Evolutionary conservation across 2,113 vertebrate genomes (phyloP), one percentile per base, ranked within the genome.

Genomic region (Ascaphus truei): DNA sequence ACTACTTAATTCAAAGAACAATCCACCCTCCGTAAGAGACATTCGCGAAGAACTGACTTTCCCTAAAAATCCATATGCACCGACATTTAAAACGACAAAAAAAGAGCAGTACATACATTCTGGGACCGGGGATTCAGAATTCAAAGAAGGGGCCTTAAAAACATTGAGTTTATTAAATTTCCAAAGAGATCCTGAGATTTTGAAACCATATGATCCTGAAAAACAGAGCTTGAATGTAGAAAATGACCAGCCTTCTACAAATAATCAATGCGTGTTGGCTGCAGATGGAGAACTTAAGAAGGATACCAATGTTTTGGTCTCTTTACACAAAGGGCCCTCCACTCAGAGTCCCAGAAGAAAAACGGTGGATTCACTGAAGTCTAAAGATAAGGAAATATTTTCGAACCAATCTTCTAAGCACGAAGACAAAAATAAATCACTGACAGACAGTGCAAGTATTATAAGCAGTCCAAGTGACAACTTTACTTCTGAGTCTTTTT

Each of bases 151-250:
- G 23, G 43, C 84, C 5, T 65, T 75, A 23, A 92, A 87, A 75
- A 43, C 90, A 0, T 75, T 90, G 16, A 80, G 71, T 3, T 65
- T 96, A 65, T 83, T 96, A 62, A 98, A 98, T 81, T 96, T 93
- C 74, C 94, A 98, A 77, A 93, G 77, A 67, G 92, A 98, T 63
- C 95, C 97, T 11, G 96, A 98, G 82, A 81, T 98, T 61, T 76
- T 98, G 57, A 91, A 94, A 79, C 95, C 96, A 0, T 98, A 98
- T 12, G 86, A 97, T 81, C 95, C 95, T 16, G 85, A 91, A 33
- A 93, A 87, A 74, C 91, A 81, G 78, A 82, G 84, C 41, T 62
- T 89, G 58, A 88, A 77, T 41, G 61, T 89, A n/a, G 71, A 84
- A n/a, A 75, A 71, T 36, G 82, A 78, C 48, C 85, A 63, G 1